Evolutionary conservation across 2,113 vertebrate species (phyloP).

Genomic region (Pyrgilauda ruficollis): DNA sequence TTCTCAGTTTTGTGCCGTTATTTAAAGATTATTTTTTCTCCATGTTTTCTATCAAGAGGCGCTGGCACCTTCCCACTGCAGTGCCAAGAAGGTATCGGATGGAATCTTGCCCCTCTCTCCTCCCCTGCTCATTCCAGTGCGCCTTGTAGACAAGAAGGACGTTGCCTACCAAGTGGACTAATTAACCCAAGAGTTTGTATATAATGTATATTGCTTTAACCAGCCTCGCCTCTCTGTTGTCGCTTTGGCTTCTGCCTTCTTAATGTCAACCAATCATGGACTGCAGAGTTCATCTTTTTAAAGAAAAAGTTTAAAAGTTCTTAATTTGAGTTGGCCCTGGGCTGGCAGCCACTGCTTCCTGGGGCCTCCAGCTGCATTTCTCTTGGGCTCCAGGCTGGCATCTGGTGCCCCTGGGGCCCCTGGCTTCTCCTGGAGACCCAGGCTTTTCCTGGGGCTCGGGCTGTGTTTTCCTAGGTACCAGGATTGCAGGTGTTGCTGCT

Average conservation of each 20-base stretch:
- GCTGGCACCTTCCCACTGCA: conserved; percentile 72
- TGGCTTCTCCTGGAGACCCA: conserved; percentile 24
- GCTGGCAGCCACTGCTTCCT: neutral
- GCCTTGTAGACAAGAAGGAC: conserved; percentile 73
- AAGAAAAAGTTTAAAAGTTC: conserved; percentile 52
- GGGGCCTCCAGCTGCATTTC: conserved; percentile 19
- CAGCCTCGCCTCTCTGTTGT: conserved; percentile 67
- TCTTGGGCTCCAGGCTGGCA: conserved; percentile 36
- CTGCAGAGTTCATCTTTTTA: conserved; percentile 66
- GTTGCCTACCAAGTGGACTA: conserved; percentile 76
- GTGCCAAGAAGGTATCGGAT: conserved; percentile 79
- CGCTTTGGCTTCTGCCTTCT: conserved; percentile 71
- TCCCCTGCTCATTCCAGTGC: conserved; percentile 68
- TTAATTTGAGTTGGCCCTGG: neutral
- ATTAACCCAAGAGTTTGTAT: conserved; percentile 75
- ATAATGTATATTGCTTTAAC: conserved; percentile 82
- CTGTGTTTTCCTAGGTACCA: conserved; percentile 47
- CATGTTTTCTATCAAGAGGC: conserved; percentile 77
- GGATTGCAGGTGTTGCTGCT: conserved; percentile 25
- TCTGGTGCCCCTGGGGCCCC: conserved; percentile 2
- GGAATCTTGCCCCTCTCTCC: conserved; percentile 62
- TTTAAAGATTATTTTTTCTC: conserved; percentile 81
- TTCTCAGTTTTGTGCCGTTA: conserved; percentile 78
- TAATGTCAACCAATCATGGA: conserved; percentile 75
- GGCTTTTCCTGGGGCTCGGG: conserved; percentile 17